Conservation (phyloP, 2,113 vertebrate genomes). For the Catharus bicknelli region DNA sequence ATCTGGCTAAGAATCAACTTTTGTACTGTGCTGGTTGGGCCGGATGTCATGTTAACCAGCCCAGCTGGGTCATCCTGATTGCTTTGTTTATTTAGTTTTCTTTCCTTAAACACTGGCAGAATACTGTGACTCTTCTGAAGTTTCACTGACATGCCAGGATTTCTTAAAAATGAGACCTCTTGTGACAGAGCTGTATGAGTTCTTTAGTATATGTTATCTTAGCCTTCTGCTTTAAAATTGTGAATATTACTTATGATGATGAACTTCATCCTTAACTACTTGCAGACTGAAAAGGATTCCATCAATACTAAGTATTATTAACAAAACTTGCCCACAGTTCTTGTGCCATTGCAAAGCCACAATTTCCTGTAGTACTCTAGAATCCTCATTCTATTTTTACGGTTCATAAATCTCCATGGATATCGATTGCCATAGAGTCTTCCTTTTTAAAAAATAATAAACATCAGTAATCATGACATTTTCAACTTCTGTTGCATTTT, state of each 20-base stretch:
- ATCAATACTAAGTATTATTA: neutral
- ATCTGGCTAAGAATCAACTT: neutral
- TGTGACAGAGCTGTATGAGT: neutral
- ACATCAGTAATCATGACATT: neutral
- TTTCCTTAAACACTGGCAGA: constrained; percentile 38
- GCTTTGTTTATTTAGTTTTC: neutral
- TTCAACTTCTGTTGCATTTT: constrained; percentile 29
- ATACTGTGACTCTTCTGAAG: neutral
- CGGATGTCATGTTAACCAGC: constrained; percentile 24
- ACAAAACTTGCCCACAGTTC: neutral
- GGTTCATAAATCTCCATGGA: neutral
- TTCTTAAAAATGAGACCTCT: neutral
- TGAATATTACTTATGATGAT: neutral
- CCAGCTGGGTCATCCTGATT: constrained; percentile 45
- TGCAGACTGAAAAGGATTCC: neutral
- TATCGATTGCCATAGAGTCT: neutral
- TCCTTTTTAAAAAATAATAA: constrained; percentile 6
- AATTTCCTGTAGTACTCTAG: neutral
- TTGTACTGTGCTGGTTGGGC: neutral
- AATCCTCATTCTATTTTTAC: neutral
- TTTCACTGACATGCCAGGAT: neutral
- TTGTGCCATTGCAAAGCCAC: neutral
- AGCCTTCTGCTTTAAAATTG: neutral
- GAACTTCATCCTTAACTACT: constrained; percentile 1
- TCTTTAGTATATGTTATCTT: neutral